Percentiles rank a stretch among this genome's conserved stretches.
Evolutionary conservation across 2,797 vertebrate species (phyloP).

Genomic region (Netta rufina): DNA sequence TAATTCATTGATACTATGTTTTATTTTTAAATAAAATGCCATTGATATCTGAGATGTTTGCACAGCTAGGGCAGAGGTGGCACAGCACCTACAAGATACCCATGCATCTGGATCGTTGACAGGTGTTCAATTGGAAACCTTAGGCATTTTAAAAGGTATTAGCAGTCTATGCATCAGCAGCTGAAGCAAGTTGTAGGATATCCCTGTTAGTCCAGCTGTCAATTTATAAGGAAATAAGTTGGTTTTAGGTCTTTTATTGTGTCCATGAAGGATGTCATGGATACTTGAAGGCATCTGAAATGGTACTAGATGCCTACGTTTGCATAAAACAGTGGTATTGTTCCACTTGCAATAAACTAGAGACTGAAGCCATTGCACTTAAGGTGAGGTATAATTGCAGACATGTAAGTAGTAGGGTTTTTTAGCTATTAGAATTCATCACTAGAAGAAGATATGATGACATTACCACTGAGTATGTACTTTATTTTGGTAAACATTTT

Average conservation of each 20-base stretch:
- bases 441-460: background rate
- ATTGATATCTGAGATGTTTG: background rate
- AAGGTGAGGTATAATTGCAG: background rate
- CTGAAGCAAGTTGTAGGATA: background rate
- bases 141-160: background rate
- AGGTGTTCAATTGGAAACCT: background rate
- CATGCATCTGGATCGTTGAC: background rate
- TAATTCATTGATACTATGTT: background rate
- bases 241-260: background rate
- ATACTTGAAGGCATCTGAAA: background rate
- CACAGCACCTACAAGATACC: background rate
- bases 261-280: background rate
- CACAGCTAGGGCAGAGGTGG: background rate
- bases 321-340: background rate
- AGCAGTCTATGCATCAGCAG: background rate
- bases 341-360: background rate
- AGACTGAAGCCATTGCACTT: background rate
- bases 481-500: background rate
- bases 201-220: background rate
- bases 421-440: background rate
- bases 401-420: background rate
- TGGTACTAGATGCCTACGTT: background rate
- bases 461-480: background rate
- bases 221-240: background rate
- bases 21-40: background rate